Conservation (phyloP, 1,140 invertebrate genomes). For the Heliconius hewitsoni region DNA sequence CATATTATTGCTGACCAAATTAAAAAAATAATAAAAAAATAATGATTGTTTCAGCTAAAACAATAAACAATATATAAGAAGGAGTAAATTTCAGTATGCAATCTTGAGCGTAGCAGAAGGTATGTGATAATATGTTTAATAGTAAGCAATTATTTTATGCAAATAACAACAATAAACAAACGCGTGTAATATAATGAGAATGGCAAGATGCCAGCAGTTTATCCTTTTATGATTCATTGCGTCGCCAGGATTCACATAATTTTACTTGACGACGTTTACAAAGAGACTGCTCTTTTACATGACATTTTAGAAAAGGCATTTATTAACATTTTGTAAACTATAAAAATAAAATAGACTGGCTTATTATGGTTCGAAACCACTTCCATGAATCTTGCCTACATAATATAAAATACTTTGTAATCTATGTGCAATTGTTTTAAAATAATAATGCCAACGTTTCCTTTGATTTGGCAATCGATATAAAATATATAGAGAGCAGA, state of each 20-base stretch:
- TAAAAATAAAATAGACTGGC: background rate
- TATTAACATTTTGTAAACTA: background rate
- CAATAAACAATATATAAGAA: background rate
- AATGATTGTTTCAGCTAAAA: too few relatives aligned
- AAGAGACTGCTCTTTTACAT: background rate
- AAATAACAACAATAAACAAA: slow-evolving; percentile 39
- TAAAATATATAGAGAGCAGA: background rate
- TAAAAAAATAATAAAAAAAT: too few relatives aligned
- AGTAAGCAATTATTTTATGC: slow-evolving; percentile 46
- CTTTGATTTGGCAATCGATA: background rate
- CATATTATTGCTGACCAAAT: too few relatives aligned
- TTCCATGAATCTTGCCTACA: background rate
- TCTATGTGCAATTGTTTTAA: background rate
- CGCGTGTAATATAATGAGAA: slow-evolving; percentile 40
- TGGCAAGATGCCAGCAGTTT: slow-evolving; percentile 48
- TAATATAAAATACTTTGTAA: background rate
- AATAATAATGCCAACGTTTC: background rate
- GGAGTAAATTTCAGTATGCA: slow-evolving; percentile 25
- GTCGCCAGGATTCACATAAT: slow-evolving; percentile 32
- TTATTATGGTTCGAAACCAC: background rate
- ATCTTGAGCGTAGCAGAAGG: background rate
- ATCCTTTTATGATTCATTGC: slow-evolving; percentile 44
- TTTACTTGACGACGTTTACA: slow-evolving; percentile 29
- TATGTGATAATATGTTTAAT: slow-evolving; percentile 25
- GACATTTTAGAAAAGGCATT: background rate